Conservation (phyloP, 2,888 invertebrate genomes). For the Leptopilina syphax region DNA sequence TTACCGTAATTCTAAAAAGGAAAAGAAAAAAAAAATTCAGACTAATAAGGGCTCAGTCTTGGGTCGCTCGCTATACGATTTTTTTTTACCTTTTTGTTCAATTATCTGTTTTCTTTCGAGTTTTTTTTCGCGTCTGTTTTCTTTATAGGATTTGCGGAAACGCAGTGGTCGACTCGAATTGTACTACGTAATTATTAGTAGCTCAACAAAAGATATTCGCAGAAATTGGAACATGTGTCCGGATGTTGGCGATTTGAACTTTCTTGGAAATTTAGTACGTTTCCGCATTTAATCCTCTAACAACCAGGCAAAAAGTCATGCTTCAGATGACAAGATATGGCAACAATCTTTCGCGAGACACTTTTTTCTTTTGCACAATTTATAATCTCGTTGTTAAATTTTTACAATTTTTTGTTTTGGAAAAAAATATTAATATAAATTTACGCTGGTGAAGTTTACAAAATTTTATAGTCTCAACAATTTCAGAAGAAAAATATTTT, state of each 20-base stretch:
- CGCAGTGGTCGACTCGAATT: slow-evolving; percentile 17
- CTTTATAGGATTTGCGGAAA: slow-evolving; percentile 11
- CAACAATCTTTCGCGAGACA: not conserved
- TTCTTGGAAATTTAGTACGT: slow-evolving; percentile 27
- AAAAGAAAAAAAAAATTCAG: slow-evolving; percentile 15
- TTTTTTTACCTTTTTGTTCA: not conserved
- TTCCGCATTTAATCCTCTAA: slow-evolving; percentile 28
- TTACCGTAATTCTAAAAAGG: slow-evolving; percentile 9
- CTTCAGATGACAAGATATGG: slow-evolving; percentile 36
- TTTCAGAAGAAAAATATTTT: too few species aligned
- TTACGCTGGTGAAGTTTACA: too few species aligned
- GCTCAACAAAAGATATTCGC: slow-evolving; percentile 16
- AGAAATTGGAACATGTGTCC: slow-evolving; percentile 35
- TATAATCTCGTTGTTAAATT: too few species aligned
- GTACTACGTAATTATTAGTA: slow-evolving; percentile 19
- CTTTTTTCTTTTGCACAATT: too few species aligned
- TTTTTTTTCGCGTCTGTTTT: not conserved
- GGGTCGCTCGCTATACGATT: slow-evolving; percentile 23
- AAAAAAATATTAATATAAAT: too few species aligned
- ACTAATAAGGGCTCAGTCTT: slow-evolving; percentile 36
- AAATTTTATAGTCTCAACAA: too few species aligned
- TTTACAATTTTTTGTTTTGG: not conserved
- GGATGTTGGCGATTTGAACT: slow-evolving; percentile 31
- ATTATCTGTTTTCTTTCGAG: not conserved
- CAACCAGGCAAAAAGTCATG: slow-evolving; percentile 38